Evolutionary conservation across 2,797 vertebrate genomes (phyloP).

Genomic region (Hippopotamyrus pictus): DNA sequence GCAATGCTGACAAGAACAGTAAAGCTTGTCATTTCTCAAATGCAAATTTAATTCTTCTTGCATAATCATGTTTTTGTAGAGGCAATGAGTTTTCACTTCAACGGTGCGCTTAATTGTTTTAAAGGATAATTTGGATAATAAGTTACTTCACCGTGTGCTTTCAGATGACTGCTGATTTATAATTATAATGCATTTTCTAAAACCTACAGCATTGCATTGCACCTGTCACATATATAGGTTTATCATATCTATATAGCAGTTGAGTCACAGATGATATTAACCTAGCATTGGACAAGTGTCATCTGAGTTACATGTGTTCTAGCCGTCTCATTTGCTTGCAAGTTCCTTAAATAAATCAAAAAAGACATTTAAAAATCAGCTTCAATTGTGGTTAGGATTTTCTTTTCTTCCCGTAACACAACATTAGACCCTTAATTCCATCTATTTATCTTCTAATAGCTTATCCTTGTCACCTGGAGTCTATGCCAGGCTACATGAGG

Average conservation of each 20-base stretch:
- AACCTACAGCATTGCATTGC: background rate
- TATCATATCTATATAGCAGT: background rate
- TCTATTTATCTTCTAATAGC: background rate
- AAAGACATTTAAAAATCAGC: background rate
- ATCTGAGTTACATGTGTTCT: background rate
- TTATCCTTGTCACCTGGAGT: background rate
- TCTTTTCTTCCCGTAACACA: background rate
- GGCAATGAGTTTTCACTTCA: background rate
- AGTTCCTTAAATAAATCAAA: background rate
- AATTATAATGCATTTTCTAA: background rate
- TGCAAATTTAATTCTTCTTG: background rate
- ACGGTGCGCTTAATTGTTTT: background rate
- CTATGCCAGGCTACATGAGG: background rate
- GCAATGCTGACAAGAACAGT: background rate
- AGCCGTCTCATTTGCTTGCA: background rate
- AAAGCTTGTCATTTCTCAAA: background rate
- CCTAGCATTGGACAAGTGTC: background rate
- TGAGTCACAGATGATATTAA: background rate
- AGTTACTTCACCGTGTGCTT: background rate
- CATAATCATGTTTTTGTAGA: background rate
- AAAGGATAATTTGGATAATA: conserved; percentile 7
- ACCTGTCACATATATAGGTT: background rate
- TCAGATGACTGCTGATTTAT: background rate
- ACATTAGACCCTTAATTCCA: background rate
- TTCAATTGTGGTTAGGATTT: background rate